Evolutionary conservation across 1,140 invertebrate genomes (phyloP).

Genomic region (Procambarus virginalis): DNA sequence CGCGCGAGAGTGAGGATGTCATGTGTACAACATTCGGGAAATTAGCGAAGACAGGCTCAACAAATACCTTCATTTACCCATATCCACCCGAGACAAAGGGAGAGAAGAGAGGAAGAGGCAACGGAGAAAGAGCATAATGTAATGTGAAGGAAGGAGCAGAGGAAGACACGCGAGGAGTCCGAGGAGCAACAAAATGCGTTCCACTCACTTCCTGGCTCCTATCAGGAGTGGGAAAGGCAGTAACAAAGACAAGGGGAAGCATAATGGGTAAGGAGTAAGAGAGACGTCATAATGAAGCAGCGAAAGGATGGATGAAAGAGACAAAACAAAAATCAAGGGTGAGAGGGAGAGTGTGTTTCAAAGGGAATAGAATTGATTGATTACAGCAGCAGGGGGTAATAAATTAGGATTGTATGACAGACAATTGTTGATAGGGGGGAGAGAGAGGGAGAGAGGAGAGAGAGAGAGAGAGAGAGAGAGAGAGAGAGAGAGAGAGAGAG

Average conservation of each 20-base stretch:
- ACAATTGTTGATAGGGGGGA: neutral
- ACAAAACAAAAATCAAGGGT: too few relatives aligned
- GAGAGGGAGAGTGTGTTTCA: too few relatives aligned
- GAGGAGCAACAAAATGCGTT: too few relatives aligned
- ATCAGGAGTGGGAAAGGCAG: too few relatives aligned
- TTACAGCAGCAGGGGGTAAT: too few relatives aligned
- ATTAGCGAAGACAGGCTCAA: too few relatives aligned
- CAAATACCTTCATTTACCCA: too few relatives aligned
- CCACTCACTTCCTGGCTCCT: too few relatives aligned
- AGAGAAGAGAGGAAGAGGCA: neutral
- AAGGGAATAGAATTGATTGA: too few relatives aligned
- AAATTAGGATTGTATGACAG: too few relatives aligned
- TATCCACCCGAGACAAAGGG: neutral
- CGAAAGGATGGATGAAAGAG: neutral
- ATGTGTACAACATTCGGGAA: too few relatives aligned
- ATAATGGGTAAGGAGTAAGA: neutral
- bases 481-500: constrained; percentile 6
- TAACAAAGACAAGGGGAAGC: neutral
- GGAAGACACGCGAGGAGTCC: neutral
- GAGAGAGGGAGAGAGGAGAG: neutral
- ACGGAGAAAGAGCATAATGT: neutral
- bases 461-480: neutral
- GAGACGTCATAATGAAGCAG: neutral
- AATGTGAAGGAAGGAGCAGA: neutral
- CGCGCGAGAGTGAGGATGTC: too few relatives aligned